Evolutionary conservation across 1,140 invertebrate genomes (phyloP), one percentile per base, ranked within the genome.

Genomic region (Drosophila bocki): DNA sequence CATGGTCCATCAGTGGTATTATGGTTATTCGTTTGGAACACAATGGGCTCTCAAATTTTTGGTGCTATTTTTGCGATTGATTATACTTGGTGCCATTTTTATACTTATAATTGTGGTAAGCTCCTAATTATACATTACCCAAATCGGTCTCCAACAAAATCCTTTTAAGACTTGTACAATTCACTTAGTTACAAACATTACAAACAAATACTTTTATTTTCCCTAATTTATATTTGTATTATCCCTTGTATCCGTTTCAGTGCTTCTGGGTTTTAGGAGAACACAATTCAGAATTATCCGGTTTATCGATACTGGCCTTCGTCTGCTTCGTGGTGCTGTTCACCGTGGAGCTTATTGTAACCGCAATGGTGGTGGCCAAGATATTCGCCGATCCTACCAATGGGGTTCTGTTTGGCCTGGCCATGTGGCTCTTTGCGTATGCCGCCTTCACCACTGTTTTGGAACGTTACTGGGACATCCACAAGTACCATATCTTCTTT

Each of bases 1-100:
- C 7, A 65, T 80, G 71, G 80, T 69, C 5, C 91, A 92, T 77
- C 84, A 92, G 48, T 92, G 86, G 91, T 75, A 86, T 19, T 91
- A 92, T 41, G 91, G 91, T 0, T 86, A 69, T 50, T 42, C 51
- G 3, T 86, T 84, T 45, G 35, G 22, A 3, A 41, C 11, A 0
- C 88, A 92, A 53, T 90, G 83, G 74, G 7, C 37, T 2, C 59
- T 68, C 8, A 59, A 81, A 44, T 78, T 83, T 56, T 5, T 78
- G 8, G 75, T 86, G 4, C 17, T 91, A 8, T 67, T 80, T 3
- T 7, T 91, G 7, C 84, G 80, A 17, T 54, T 92, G 17, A 4
- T 72, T 1, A 0, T 50, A 3, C 6, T 91, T 6, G 13, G 80
- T 0, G 7, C 56, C 0, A 7, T 80, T 8, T 15, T 78, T 6